These are phyloP conservation scores for Ctenosaura bakeri DNA, from an alignment of 2,797 vertebrate species.

Conservation along the genomic window DNA sequence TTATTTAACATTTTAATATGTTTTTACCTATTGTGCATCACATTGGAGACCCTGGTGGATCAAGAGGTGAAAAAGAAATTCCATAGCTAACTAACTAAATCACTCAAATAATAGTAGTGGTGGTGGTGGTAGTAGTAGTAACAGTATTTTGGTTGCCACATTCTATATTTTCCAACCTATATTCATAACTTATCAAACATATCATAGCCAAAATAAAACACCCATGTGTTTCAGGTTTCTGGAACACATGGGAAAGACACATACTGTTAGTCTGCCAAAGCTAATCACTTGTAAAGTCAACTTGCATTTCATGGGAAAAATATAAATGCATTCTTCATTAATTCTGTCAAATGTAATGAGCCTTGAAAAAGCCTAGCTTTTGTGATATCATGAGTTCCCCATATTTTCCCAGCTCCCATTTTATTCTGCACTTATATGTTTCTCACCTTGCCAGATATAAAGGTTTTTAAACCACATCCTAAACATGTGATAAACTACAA, in stretches of 20 bases:
- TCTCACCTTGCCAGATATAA: background rate
- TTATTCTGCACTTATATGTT: background rate
- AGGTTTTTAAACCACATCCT: background rate
- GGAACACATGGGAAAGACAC: too few species aligned
- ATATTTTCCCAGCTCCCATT: background rate
- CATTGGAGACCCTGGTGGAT: too few species aligned
- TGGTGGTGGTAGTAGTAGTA: background rate
- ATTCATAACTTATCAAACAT: background rate
- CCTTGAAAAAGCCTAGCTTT: background rate
- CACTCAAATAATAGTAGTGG: too few species aligned
- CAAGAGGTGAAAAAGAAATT: too few species aligned
- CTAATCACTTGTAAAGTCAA: background rate
- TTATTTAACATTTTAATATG: too few species aligned
- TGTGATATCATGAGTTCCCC: background rate
- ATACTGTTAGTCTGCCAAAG: background rate
- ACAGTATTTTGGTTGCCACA: background rate
- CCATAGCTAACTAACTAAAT: too few species aligned
- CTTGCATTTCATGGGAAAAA: background rate
- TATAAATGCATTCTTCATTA: background rate
- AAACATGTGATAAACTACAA: slow-evolving; percentile 2
- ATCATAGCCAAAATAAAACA: background rate
- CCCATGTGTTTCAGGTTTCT: background rate
- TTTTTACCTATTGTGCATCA: too few species aligned
- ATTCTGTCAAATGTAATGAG: background rate
- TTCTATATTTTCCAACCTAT: background rate